phyloP scores from a whole-genome alignment of 1,140 invertebrate genomes.

The Ostrea denselamellosa region DNA sequence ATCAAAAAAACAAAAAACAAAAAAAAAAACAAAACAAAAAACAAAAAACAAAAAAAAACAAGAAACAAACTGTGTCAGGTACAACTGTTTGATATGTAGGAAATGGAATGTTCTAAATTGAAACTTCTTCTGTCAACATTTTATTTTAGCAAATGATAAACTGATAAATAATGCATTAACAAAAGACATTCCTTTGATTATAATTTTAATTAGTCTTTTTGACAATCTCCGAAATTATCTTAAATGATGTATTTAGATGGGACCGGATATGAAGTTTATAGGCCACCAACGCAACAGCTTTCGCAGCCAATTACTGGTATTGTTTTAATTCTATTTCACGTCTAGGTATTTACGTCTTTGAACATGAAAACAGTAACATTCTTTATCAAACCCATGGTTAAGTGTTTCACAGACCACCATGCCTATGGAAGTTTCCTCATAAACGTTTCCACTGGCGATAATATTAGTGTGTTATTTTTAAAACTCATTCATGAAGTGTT shows the following conservation, averaged over 20 bases:
- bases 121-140: background rate
- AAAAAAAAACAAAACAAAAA: too few species aligned
- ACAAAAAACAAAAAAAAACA: too few species aligned
- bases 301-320: background rate
- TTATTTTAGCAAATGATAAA: background rate
- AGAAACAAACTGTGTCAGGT: too few species aligned
- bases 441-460: background rate
- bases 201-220: slow-evolving; percentile 24
- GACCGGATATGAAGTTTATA: background rate
- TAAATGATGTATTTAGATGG: slow-evolving; percentile 19
- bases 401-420: background rate
- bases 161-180: background rate
- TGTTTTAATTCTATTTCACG: background rate
- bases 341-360: background rate
- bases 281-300: background rate
- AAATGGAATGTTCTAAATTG: background rate
- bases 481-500: background rate
- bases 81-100: background rate
- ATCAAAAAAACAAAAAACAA: too few species aligned
- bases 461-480: background rate
- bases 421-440: background rate
- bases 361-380: background rate
- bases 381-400: slow-evolving; percentile 32
- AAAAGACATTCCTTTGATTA: background rate
- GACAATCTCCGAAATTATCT: slow-evolving; percentile 27